These are phyloP conservation scores for Neoscelio sp. DNA, from an alignment of 2,888 invertebrate genomes.

Conservation along the genomic window DNA sequence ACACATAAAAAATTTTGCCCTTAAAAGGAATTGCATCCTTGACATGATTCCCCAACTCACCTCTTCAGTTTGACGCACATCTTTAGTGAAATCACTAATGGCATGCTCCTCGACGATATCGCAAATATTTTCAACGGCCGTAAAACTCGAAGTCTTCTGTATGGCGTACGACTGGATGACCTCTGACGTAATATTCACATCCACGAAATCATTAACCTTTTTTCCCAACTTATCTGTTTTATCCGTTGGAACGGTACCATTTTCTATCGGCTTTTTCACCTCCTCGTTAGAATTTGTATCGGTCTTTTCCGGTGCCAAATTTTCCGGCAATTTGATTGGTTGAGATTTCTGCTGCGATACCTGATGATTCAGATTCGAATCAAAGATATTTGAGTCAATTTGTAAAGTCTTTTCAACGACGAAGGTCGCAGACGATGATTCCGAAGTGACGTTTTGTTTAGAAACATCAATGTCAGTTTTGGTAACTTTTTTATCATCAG, in stretches of 20 bases:
- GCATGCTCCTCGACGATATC: slow-evolving; percentile 83
- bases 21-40: slow-evolving; percentile 8
- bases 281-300: neutral
- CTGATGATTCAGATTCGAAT: neutral
- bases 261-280: neutral
- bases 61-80: slow-evolving; percentile 77
- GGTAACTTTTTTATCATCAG: slow-evolving; percentile 47
- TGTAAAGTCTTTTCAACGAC: slow-evolving; percentile 27
- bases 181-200: slow-evolving; percentile 82
- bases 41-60: slow-evolving; percentile 72
- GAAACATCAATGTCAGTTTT: neutral
- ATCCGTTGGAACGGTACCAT: slow-evolving; percentile 28
- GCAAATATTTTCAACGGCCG: slow-evolving; percentile 75
- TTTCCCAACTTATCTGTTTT: slow-evolving; percentile 29
- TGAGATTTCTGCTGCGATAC: neutral
- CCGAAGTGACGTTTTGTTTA: slow-evolving; percentile 1
- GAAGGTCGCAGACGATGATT: slow-evolving; percentile 9
- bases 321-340: neutral
- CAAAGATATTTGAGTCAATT: slow-evolving; percentile 12
- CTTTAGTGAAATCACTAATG: slow-evolving; percentile 83
- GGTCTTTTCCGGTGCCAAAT: neutral
- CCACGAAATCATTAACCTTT: slow-evolving; percentile 74
- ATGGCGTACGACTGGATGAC: slow-evolving; percentile 75
- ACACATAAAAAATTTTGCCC: too few relatives aligned
- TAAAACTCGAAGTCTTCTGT: slow-evolving; percentile 78